Percentiles rank a stretch among this genome's conserved stretches.
Conservation (phyloP, 2,113 vertebrate genomes). For the Siphamia tubifer region DNA sequence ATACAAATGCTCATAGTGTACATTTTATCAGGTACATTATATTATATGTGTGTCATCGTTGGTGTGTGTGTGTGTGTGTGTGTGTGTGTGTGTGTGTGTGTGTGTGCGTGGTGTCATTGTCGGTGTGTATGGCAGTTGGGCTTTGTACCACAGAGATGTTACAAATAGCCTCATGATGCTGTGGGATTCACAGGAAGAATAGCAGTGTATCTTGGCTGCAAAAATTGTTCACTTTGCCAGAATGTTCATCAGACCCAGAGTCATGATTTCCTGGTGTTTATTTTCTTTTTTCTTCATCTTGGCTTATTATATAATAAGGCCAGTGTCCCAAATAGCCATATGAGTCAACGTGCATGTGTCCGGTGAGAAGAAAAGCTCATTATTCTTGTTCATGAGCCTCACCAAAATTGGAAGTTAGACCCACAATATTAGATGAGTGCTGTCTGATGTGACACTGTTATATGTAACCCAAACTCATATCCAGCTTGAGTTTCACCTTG, state of each 20-base stretch:
- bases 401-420: neutral
- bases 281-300: neutral
- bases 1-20: too few relatives aligned
- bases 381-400: constrained; percentile 14
- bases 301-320: constrained; percentile 25
- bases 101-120: neutral
- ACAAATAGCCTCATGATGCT: constrained; percentile 8
- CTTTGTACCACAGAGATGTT: neutral
- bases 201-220: constrained; percentile 26
- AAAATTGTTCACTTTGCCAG: constrained; percentile 16
- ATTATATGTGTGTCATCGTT: neutral
- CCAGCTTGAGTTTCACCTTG: neutral
- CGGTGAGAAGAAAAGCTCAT: neutral
- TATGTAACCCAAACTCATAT: neutral
- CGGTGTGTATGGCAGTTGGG: neutral
- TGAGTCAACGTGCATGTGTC: neutral
- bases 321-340: neutral
- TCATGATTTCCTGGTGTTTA: constrained; percentile 24
- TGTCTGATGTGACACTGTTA: neutral
- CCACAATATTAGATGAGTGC: neutral
- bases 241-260: constrained; percentile 19
- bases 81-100: neutral
- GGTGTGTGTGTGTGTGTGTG: neutral
- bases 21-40: too few relatives aligned
- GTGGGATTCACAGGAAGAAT: constrained; percentile 7